phyloP scores from a whole-genome alignment of 2,888 invertebrate species.

The Kuschelorhynchus macadamiae region DNA sequence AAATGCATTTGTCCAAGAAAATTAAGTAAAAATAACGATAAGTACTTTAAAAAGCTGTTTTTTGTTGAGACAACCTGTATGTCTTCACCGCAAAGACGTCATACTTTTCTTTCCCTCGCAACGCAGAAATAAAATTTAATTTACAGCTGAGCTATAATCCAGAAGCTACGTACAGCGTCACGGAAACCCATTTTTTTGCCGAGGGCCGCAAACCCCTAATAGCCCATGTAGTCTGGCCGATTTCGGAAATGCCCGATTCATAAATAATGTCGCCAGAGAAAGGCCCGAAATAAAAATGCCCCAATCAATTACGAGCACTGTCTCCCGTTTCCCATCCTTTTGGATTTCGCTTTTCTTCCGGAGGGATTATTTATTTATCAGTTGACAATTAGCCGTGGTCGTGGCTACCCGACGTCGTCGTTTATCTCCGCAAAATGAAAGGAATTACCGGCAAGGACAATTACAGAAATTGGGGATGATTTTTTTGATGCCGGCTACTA shows the following conservation, averaged over 20 bases:
- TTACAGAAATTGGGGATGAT: not conserved
- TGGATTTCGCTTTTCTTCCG: slow-evolving; percentile 44
- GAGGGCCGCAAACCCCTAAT: slow-evolving; percentile 62
- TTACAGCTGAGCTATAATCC: slow-evolving; percentile 30
- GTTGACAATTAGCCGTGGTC: slow-evolving; percentile 42
- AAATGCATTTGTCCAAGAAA: too few relatives aligned
- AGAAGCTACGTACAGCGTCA: slow-evolving; percentile 51
- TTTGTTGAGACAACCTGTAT: too few relatives aligned
- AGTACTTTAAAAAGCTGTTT: too few relatives aligned
- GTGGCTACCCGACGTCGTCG: slow-evolving; percentile 15
- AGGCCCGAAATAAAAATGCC: slow-evolving; percentile 62
- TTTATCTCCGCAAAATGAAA: slow-evolving; percentile 4
- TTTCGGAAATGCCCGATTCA: slow-evolving; percentile 65
- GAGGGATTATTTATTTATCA: slow-evolving; percentile 47
- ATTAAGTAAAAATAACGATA: too few relatives aligned
- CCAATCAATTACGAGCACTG: slow-evolving; percentile 65
- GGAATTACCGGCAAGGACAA: slow-evolving; percentile 12
- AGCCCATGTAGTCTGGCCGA: slow-evolving; percentile 63
- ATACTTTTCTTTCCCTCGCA: too few relatives aligned
- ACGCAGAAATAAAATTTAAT: slow-evolving; percentile 35
- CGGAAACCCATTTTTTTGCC: slow-evolving; percentile 24
- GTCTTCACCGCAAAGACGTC: too few relatives aligned
- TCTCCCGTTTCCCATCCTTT: slow-evolving; percentile 52
- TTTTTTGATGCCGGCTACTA: too few relatives aligned
- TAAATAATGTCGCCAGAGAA: slow-evolving; percentile 64